These are phyloP conservation scores for Anguilla obscura DNA, from an alignment of 2,797 vertebrate genomes.

Conservation along the genomic window DNA sequence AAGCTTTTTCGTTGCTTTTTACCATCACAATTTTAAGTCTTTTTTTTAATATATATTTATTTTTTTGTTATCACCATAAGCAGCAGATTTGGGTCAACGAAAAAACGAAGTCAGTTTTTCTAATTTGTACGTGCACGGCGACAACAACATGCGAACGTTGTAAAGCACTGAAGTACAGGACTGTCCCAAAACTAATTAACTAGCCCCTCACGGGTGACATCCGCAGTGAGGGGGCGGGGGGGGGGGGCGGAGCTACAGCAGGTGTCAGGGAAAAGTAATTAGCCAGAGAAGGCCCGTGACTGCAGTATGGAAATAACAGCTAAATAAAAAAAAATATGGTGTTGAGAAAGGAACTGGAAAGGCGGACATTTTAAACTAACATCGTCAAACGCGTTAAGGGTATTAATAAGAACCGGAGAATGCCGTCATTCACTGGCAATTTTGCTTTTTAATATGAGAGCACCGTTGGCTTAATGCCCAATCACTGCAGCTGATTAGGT, in stretches of 20 bases:
- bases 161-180: slow-evolving; percentile 68
- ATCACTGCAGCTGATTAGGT: slow-evolving; percentile 49
- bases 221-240: slow-evolving; percentile 42
- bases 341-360: slow-evolving; percentile 45
- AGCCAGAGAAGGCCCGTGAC: slow-evolving; percentile 57
- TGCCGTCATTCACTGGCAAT: slow-evolving; percentile 16
- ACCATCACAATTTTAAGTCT: slow-evolving; percentile 26
- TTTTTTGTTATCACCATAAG: slow-evolving; percentile 24
- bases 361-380: slow-evolving; percentile 42
- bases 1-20: slow-evolving; percentile 15
- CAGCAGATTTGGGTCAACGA: slow-evolving; percentile 32
- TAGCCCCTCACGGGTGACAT: slow-evolving; percentile 65
- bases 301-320: slow-evolving; percentile 54
- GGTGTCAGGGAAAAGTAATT: slow-evolving; percentile 58
- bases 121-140: slow-evolving; percentile 30
- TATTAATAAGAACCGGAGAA: slow-evolving; percentile 51
- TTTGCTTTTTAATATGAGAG: slow-evolving; percentile 32
- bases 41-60: background rate
- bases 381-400: slow-evolving; percentile 42
- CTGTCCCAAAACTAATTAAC: slow-evolving; percentile 72
- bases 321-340: slow-evolving; percentile 1
- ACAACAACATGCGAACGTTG: slow-evolving; percentile 55
- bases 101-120: slow-evolving; percentile 40
- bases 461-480: slow-evolving; percentile 40
- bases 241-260: slow-evolving; percentile 38